Conservation (phyloP, 1,140 invertebrate species). For the Paraescarpia echinospica region DNA sequence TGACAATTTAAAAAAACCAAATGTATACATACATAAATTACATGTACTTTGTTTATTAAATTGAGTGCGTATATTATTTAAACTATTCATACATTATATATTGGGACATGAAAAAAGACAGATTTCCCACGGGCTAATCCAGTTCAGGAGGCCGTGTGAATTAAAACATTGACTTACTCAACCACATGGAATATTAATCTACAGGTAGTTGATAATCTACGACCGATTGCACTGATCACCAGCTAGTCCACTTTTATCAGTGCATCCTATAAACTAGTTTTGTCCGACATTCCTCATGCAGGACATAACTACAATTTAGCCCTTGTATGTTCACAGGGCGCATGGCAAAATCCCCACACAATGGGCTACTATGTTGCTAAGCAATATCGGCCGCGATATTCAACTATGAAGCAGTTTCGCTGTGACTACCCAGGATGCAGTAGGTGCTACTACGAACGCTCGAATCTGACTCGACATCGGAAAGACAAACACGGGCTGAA, state of each 20-base stretch:
- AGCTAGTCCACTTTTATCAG: background rate
- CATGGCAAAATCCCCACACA: background rate
- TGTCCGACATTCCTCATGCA: background rate
- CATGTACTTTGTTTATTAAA: no score
- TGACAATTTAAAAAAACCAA: no score
- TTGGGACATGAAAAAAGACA: background rate
- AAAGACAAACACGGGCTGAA: constrained; percentile 15
- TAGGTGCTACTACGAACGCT: constrained; percentile 19
- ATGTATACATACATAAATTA: no score
- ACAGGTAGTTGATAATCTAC: background rate
- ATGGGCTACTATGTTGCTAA: background rate
- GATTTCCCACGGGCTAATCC: background rate
- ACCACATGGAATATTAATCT: background rate
- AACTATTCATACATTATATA: background rate
- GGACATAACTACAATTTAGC: background rate
- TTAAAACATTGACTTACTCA: background rate
- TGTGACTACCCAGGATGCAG: constrained; percentile 18
- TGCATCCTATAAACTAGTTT: background rate
- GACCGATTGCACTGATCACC: background rate
- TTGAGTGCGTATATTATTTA: no score
- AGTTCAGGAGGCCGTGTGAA: background rate
- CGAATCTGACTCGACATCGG: constrained; percentile 24
- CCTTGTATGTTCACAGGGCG: background rate
- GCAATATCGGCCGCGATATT: background rate
- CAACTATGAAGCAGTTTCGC: background rate